phyloP scores from a whole-genome alignment of 2,113 vertebrate species.

The Pterophyllum scalare region DNA sequence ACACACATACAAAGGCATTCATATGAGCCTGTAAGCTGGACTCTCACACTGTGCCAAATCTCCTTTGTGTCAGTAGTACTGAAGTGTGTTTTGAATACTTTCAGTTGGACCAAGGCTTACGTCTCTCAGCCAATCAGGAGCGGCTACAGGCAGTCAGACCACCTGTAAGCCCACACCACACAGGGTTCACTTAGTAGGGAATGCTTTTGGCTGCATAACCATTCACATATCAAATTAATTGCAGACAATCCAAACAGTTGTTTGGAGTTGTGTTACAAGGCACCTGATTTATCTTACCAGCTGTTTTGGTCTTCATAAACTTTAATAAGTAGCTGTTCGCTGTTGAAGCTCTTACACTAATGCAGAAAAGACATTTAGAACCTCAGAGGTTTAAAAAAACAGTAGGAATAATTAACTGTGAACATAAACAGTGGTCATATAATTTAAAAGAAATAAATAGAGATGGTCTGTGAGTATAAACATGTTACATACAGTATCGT shows the following conservation, averaged over 20 bases:
- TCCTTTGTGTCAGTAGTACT: constrained; percentile 31
- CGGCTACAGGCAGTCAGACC: constrained; percentile 66
- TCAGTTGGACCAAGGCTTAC: constrained; percentile 33
- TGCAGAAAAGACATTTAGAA: no score
- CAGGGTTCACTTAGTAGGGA: background rate
- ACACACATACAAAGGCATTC: constrained; percentile 29
- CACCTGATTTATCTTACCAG: background rate
- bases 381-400: no score
- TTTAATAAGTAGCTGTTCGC: no score
- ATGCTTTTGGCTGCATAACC: background rate
- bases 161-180: constrained; percentile 36
- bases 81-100: constrained; percentile 19
- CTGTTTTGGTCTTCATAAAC: background rate
- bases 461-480: no score
- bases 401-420: no score
- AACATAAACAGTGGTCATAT: no score
- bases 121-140: constrained; percentile 60
- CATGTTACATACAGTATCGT: no score
- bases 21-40: background rate
- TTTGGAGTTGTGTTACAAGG: background rate
- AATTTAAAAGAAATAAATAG: no score
- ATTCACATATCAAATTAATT: background rate
- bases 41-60: constrained; percentile 34
- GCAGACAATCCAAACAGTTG: background rate
- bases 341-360: no score